Base-by-base conservation (phyloP, 2,797 vertebrate genomes). In the Ptychobarbus kaznakovi region DNA sequence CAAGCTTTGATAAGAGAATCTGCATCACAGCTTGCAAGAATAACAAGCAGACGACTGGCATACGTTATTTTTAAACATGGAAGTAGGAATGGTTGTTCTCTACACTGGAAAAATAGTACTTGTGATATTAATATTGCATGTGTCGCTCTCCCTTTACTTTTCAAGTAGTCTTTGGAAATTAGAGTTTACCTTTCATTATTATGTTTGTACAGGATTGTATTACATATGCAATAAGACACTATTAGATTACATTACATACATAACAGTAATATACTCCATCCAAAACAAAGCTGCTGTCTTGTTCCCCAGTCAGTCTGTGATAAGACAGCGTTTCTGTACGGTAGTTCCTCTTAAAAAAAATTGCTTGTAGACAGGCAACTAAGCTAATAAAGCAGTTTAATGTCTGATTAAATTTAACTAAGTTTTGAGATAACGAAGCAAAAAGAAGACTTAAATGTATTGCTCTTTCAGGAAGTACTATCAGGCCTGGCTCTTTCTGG, bases 51-150 rank as follows among this genome's bases (percentile, higher is more conserved):
- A 75, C 81, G 70, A 51, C 82, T 90, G 90, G 88, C 89, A 90
- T 46, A 87, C 86, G 91, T 91, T 94, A 92, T 94, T 93, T 92
- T 92, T 76, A 89, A 93, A 93, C 90, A 90, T 89, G 88, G 80
- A 28, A 87, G 79, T 87, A 28, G 86, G 86, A 92, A 92, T 90
- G 91, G 86, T 82, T 88, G 86, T 78, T 63, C 85, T 73, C 86
- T 80, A 69, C 44, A 3, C 63, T 91, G 90, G 88, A 92, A 93
- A 92, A 91, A 90, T 88, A 91, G 86, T 85, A 87, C 87, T 81
- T 88, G 87, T 90, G 91, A 92, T 91, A 93, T 92, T 86, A 90
- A 90, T 72, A 92, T 81, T 85, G 80, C 89, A 90, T 65, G 75
- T 84, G 90, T 92, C 86, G 82, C 82, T 86, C 86, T 75, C 84